Evolutionary conservation across 2,797 vertebrate genomes (phyloP).

Genomic region (Lepilemur septentrionalis): DNA sequence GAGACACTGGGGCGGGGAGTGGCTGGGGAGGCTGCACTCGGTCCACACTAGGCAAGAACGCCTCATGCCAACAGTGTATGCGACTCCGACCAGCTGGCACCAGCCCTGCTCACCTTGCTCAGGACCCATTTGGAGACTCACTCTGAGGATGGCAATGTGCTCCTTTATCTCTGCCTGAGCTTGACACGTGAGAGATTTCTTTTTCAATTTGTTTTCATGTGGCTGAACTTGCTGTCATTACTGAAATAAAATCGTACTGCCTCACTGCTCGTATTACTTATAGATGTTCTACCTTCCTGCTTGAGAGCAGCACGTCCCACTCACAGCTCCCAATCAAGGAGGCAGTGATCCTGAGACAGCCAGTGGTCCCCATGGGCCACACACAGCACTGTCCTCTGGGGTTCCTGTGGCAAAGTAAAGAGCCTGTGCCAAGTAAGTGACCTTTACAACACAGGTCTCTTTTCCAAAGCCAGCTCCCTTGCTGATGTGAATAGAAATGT

Average conservation of each 20-base stretch:
- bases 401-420: neutral
- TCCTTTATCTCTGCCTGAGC: neutral
- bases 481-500: neutral
- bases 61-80: neutral
- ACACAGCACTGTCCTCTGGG: rapidly evolving
- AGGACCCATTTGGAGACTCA: neutral
- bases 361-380: rapidly evolving
- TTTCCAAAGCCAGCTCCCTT: neutral
- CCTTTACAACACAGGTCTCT: neutral
- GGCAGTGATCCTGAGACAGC: rapidly evolving
- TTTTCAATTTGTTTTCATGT: neutral
- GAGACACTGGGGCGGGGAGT: rapidly evolving
- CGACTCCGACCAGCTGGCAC: rapidly evolving
- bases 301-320: rapidly evolving
- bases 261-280: neutral
- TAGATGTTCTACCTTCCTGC: neutral
- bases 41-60: neutral
- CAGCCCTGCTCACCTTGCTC: rapidly evolving
- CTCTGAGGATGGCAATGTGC: rapidly evolving
- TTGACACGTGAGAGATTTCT: rapidly evolving
- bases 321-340: neutral
- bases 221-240: neutral
- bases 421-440: neutral
- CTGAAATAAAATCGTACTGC: neutral
- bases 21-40: neutral